These are phyloP conservation scores for Syngnathus rostellatus DNA, from an alignment of 2,797 vertebrate species.

Conservation along the genomic window DNA sequence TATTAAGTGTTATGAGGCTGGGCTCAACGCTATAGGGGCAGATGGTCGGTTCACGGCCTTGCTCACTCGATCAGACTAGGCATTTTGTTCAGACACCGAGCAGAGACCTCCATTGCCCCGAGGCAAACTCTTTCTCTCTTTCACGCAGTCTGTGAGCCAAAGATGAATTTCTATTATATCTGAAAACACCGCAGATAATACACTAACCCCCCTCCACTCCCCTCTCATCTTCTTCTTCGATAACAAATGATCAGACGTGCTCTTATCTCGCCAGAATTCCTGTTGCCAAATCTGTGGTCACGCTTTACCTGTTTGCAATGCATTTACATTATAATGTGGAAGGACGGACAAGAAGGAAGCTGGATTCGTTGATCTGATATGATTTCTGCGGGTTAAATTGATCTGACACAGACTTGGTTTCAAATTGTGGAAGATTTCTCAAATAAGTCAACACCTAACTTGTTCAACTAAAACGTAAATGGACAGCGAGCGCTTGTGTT, in stretches of 20 bases:
- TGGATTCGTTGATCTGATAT: neutral
- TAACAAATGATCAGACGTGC: slow-evolving; percentile 5
- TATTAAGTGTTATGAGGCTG: slow-evolving; percentile 24
- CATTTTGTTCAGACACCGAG: slow-evolving; percentile 59
- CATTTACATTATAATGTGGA: slow-evolving; percentile 1
- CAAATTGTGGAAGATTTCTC: neutral
- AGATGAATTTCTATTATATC: slow-evolving; percentile 34
- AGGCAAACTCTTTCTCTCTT: slow-evolving; percentile 26
- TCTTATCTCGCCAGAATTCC: slow-evolving; percentile 4
- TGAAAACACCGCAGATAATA: slow-evolving; percentile 25
- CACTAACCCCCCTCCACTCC: neutral
- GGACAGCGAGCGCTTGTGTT: neutral
- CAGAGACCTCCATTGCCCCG: slow-evolving; percentile 50
- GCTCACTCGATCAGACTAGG: slow-evolving; percentile 49
- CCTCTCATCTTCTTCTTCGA: slow-evolving; percentile 14
- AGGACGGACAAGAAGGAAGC: neutral
- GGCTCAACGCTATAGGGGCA: slow-evolving; percentile 33
- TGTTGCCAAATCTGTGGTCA: slow-evolving; percentile 3
- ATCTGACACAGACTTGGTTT: neutral
- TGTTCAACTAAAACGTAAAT: neutral
- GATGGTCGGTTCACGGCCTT: slow-evolving; percentile 53
- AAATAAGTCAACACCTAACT: neutral
- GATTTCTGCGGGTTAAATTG: slow-evolving; percentile 3
- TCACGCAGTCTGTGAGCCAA: slow-evolving; percentile 26
- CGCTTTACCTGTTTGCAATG: slow-evolving; percentile 5